These are phyloP conservation scores for Potamilus streckersoni DNA, from an alignment of 1,140 invertebrate species.

Conservation along the genomic window DNA sequence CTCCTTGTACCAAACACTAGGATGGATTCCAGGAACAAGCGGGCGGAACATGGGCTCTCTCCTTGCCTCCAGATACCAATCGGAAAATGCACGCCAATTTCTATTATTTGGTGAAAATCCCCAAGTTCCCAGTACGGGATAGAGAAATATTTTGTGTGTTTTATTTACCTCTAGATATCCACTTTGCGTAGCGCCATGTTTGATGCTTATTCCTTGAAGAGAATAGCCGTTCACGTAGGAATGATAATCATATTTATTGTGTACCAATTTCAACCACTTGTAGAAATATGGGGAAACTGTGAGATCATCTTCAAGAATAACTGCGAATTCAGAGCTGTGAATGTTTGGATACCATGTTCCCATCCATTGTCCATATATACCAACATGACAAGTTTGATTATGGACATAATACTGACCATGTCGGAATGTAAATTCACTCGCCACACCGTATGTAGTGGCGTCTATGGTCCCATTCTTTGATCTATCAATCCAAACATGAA, in stretches of 20 bases:
- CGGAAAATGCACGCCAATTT: conserved; percentile 42
- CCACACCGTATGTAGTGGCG: too few species aligned
- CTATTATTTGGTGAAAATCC: conserved; percentile 43
- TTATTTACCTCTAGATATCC: not conserved
- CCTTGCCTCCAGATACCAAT: conserved; percentile 34
- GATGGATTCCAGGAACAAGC: conserved; percentile 33
- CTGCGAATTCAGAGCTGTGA: not conserved
- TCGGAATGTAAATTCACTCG: too few species aligned
- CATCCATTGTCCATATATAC: conserved; percentile 16
- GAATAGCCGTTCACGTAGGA: conserved; percentile 39
- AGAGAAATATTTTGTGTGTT: conserved; percentile 13
- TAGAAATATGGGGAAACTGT: conserved; percentile 15
- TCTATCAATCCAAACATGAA: conserved; percentile 17
- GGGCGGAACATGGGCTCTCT: conserved; percentile 25
- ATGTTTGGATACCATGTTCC: not conserved
- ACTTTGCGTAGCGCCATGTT: conserved; percentile 8
- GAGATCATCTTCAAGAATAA: conserved; percentile 12
- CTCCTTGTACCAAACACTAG: conserved; percentile 27
- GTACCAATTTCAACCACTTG: not conserved
- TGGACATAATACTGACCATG: too few species aligned
- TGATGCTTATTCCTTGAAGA: conserved; percentile 30
- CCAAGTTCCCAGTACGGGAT: conserved; percentile 44
- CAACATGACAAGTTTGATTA: conserved; percentile 5
- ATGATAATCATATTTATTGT: not conserved
- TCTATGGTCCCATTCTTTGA: too few species aligned